Evolutionary conservation across 2,113 vertebrate genomes (phyloP).

Genomic region (Colinus virginianus): DNA sequence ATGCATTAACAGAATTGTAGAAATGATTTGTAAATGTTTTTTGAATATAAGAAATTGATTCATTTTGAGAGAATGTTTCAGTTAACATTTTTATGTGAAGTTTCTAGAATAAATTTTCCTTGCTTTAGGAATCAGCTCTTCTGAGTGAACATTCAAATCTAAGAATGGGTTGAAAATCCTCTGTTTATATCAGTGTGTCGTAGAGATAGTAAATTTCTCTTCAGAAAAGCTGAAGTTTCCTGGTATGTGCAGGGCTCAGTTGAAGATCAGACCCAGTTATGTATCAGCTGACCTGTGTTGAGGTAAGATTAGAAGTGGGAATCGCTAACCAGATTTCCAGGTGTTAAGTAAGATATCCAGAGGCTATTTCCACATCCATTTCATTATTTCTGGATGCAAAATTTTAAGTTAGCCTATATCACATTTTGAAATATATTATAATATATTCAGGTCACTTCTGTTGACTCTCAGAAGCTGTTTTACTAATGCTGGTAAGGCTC

Average conservation of each 20-base stretch:
- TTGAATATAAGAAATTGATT: not conserved
- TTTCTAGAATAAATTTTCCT: not conserved
- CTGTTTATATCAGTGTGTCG: accelerated
- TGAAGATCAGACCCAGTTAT: not conserved
- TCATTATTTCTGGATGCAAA: not conserved
- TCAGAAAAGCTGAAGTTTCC: not conserved
- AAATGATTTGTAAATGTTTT: not conserved
- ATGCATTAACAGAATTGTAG: not conserved
- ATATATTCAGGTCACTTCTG: not conserved
- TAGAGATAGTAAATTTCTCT: not conserved
- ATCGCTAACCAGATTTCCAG: not conserved
- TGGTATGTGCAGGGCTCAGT: not conserved
- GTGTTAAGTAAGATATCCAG: not conserved
- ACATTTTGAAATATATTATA: not conserved
- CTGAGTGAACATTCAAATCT: not conserved
- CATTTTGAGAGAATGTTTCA: not conserved
- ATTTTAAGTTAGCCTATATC: not conserved
- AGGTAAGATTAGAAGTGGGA: not conserved
- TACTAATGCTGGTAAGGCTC: not conserved
- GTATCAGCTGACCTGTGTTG: not conserved
- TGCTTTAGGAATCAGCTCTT: not conserved
- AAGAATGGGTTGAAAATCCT: not conserved
- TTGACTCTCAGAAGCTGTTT: not conserved
- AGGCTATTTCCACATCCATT: not conserved
- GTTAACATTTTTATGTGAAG: not conserved